phyloP scores from a whole-genome alignment of 2,888 invertebrate genomes.

The Rutpela maculata region DNA sequence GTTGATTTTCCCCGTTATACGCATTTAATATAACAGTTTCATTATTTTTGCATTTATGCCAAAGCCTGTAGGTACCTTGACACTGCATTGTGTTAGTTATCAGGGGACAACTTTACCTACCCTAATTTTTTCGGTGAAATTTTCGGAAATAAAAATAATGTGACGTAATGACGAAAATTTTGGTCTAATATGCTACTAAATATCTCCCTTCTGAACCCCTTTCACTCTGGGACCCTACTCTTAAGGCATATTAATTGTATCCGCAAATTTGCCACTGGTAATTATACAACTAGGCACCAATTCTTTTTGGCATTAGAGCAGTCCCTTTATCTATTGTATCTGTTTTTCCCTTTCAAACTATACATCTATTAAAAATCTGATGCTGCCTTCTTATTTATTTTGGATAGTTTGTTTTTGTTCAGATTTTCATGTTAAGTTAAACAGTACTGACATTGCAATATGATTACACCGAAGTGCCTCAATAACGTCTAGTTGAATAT shows the following conservation, averaged over 20 bases:
- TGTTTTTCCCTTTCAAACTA: background rate
- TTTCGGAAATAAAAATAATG: too few relatives aligned
- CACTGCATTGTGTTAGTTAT: too few relatives aligned
- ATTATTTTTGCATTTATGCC: background rate
- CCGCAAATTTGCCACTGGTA: too few relatives aligned
- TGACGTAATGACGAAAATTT: too few relatives aligned
- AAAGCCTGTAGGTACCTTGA: background rate
- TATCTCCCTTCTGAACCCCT: too few relatives aligned
- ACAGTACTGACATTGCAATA: slow-evolving; percentile 64
- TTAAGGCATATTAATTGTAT: too few relatives aligned
- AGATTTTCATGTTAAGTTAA: slow-evolving; percentile 37
- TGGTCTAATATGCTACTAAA: too few relatives aligned
- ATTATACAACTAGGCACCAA: background rate
- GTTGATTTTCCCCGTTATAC: too few relatives aligned
- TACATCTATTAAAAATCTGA: background rate
- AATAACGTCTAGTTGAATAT: slow-evolving; percentile 50
- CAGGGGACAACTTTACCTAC: too few relatives aligned
- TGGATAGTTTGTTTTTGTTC: slow-evolving; percentile 42
- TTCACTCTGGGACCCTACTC: too few relatives aligned
- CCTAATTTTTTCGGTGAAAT: too few relatives aligned
- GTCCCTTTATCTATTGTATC: background rate
- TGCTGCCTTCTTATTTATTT: slow-evolving; percentile 23
- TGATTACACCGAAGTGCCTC: slow-evolving; percentile 64
- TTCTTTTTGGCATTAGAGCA: background rate
- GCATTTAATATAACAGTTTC: background rate